These are phyloP conservation scores for Sebastes fasciatus DNA, from an alignment of 2,113 vertebrate genomes.

Conservation along the genomic window DNA sequence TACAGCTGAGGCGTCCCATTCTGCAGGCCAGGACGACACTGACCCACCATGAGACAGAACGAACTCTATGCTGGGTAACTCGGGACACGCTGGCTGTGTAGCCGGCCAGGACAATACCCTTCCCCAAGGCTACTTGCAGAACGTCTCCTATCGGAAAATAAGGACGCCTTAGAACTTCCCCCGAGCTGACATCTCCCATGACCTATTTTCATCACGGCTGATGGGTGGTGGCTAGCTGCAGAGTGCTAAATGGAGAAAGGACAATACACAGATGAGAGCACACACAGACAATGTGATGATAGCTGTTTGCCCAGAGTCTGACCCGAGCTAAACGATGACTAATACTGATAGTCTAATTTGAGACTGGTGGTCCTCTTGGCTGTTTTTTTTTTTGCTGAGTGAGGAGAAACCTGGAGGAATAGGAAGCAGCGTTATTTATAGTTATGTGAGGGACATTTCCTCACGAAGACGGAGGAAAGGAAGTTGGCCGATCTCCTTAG, in stretches of 20 bases:
- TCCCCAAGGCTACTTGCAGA: conserved; percentile 58
- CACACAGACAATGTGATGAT: conserved; percentile 25
- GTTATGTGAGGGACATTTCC: conserved; percentile 27
- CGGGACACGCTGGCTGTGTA: conserved; percentile 34
- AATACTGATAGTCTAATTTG: conserved; percentile 33
- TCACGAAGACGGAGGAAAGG: conserved; percentile 5
- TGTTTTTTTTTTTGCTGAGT: conserved; percentile 33
- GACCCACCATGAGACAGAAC: neutral
- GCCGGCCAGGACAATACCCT: conserved; percentile 57
- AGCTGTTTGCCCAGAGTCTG: conserved; percentile 48
- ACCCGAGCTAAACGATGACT: conserved; percentile 51
- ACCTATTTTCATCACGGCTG: conserved; percentile 72
- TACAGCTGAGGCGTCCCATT: neutral
- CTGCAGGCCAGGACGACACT: conserved; percentile 7
- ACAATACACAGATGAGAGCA: conserved; percentile 62
- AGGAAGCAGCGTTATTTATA: conserved; percentile 41
- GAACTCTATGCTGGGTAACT: conserved; percentile 48
- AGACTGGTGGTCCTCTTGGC: conserved; percentile 27
- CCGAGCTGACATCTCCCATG: conserved; percentile 69
- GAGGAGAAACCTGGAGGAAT: neutral
- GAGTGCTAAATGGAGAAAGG: conserved; percentile 60
- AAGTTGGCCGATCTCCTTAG: conserved; percentile 45
- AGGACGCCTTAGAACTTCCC: conserved; percentile 49
- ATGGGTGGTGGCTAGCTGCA: conserved; percentile 51
- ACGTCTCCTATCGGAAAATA: conserved; percentile 64